Evolutionary conservation across 2,113 vertebrate species (phyloP).

Genomic region (Tupaia tana): DNA sequence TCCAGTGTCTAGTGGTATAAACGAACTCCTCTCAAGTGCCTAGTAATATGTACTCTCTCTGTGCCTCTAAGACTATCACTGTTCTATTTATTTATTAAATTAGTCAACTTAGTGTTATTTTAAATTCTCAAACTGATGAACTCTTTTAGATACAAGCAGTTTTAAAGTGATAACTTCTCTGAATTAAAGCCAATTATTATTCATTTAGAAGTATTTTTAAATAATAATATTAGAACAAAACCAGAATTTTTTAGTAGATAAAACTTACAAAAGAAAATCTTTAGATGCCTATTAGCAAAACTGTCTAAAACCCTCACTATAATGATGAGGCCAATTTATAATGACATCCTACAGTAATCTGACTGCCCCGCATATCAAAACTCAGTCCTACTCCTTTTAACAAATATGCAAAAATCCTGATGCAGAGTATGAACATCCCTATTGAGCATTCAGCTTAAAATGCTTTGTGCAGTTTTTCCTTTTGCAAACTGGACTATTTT

Average conservation of each 20-base stretch:
- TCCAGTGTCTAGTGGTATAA: background rate
- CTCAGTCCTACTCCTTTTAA: slow-evolving; percentile 20
- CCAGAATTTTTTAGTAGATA: background rate
- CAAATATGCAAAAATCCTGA: slow-evolving; percentile 20
- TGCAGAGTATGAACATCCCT: slow-evolving; percentile 22
- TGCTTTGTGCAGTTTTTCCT: slow-evolving; percentile 40
- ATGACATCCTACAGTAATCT: background rate
- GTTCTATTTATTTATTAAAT: slow-evolving; percentile 54
- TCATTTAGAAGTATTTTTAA: slow-evolving; percentile 17
- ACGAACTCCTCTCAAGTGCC: slow-evolving; percentile 21
- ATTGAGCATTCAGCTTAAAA: slow-evolving; percentile 63
- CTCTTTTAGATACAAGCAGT: background rate
- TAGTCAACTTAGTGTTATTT: slow-evolving; percentile 43
- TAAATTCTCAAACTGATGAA: slow-evolving; percentile 60
- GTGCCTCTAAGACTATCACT: slow-evolving; percentile 4
- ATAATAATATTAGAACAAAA: background rate
- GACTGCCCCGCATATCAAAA: slow-evolving; percentile 8
- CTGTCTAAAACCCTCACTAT: slow-evolving; percentile 31
- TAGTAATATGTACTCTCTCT: background rate
- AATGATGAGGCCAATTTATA: slow-evolving; percentile 37
- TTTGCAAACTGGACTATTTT: slow-evolving; percentile 64
- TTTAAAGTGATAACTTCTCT: slow-evolving; percentile 45
- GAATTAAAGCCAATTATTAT: slow-evolving; percentile 16
- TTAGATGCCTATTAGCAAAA: background rate
- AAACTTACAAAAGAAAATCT: slow-evolving; percentile 50